Evolutionary conservation across 2,888 invertebrate species (phyloP).

Genomic region (Acleris holmiana): DNA sequence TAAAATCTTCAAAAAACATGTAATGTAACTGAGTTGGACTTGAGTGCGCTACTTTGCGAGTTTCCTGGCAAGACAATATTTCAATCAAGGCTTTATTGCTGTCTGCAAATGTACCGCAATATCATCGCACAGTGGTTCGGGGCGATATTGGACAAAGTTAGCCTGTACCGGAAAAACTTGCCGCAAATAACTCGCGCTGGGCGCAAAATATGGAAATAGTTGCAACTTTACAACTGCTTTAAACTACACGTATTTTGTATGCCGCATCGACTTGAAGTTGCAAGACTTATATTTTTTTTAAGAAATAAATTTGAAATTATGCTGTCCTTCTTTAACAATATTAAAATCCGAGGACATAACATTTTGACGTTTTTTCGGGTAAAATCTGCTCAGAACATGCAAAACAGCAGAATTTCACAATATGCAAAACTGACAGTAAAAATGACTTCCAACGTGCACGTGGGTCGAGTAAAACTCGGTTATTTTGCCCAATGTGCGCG

Average conservation of each 20-base stretch:
- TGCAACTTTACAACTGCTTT: conserved; percentile 6
- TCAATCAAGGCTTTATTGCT: conserved; percentile 32
- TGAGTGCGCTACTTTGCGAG: neutral
- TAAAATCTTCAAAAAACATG: neutral
- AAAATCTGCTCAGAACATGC: neutral
- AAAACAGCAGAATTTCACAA: neutral
- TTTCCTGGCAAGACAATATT: conserved; percentile 23
- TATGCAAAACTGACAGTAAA: conserved; percentile 7
- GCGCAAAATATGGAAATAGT: conserved; percentile 24
- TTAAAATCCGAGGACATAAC: too few species aligned
- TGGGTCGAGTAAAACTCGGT: neutral
- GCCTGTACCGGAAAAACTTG: conserved; percentile 10
- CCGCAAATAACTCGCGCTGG: conserved; percentile 10
- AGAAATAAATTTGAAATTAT: too few species aligned
- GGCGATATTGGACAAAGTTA: conserved; percentile 34
- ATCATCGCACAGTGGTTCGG: conserved; percentile 17
- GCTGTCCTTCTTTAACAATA: too few species aligned
- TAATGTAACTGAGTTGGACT: neutral
- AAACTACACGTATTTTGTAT: neutral
- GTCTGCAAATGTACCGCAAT: conserved; percentile 18
- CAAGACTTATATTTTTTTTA: too few species aligned
- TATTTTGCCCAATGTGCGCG: conserved; percentile 6
- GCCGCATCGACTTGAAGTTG: neutral
- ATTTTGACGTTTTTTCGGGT: too few species aligned
- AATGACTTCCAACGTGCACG: neutral